These are phyloP conservation scores for Nasonia longicornis DNA, from an alignment of 1,140 invertebrate species.

Conservation along the genomic window DNA sequence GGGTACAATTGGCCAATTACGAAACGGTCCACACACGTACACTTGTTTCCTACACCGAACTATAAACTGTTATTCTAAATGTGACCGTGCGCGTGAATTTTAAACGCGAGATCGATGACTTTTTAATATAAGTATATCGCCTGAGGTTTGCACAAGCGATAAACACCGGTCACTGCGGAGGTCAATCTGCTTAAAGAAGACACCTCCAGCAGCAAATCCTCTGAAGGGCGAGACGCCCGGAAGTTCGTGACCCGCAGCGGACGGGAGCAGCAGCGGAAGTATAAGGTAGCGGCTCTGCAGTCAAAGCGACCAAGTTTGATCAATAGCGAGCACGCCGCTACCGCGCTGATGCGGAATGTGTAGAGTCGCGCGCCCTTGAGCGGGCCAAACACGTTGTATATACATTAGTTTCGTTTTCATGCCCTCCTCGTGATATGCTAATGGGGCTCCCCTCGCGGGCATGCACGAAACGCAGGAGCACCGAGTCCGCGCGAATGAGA, in stretches of 20 bases:
- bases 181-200: background rate
- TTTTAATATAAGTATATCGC: background rate
- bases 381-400: background rate
- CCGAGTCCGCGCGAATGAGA: background rate
- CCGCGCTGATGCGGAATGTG: background rate
- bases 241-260: constrained; percentile 37
- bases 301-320: constrained; percentile 33
- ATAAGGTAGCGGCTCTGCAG: constrained; percentile 17
- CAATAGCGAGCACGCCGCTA: constrained; percentile 16
- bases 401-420: background rate
- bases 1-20: constrained; percentile 2
- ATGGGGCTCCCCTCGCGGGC: background rate
- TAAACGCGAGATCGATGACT: background rate
- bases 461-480: background rate
- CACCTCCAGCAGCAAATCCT: background rate
- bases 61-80: too few species aligned
- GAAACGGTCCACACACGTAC: background rate
- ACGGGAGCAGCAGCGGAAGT: constrained; percentile 7
- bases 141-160: background rate
- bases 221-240: constrained; percentile 5
- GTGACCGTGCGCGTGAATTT: too few species aligned
- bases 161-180: background rate
- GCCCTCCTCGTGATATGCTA: background rate
- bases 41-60: too few species aligned
- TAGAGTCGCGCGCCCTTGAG: constrained; percentile 34